Base-by-base conservation (phyloP, 2,888 invertebrate species). In the Pharmacophagus antenor region DNA sequence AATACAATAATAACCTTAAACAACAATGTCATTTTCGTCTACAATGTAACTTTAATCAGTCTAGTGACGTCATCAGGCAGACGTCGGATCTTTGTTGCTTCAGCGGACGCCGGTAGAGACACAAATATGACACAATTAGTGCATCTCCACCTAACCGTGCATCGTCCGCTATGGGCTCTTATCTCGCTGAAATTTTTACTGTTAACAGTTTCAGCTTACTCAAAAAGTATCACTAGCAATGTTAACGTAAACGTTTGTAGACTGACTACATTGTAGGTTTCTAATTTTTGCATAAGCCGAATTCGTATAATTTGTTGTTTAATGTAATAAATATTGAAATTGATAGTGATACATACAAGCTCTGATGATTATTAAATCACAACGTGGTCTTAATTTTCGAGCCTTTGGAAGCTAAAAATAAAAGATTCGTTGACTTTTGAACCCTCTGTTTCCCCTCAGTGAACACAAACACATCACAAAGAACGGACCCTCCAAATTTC, bases 131-230 rank as follows among this genome's bases (percentile, higher is more conserved):
- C 56, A 62, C 62, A 58, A 49, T 31, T 51, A 50, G 37, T 44
- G 44, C 60, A 59, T 42, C 58, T 61, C 41, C 47, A 55, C 42
- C 60, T 50, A 55, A 57, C 53, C 57, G 67, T 65, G 62, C 56
- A 65, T 2, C 10, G 41, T 8, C 27, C 37, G 31, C 42, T 4
- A 6, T 67, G 66, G 68, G 65, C 69, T 71, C 72, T 75, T 73
- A 74, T 72, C 70, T 72, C 67, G 67, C 71, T 71, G 65, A 73
- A 70, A 71, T 70, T 74, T 77, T 77, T 75, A 77, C 74, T 73
- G 73, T 72, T 67, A 70, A 70, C 72, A 76, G 72, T 77, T 73
- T 73, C 68, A 73, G 72, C 66, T 72, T n/a, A 47, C 63, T 72
- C 73, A 76, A 76, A 76, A 71, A 76, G 72, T 74, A 72, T 75